Base-by-base conservation (phyloP, 53 echinoderm and acorn worm species). In the Astropecten irregularis region DNA sequence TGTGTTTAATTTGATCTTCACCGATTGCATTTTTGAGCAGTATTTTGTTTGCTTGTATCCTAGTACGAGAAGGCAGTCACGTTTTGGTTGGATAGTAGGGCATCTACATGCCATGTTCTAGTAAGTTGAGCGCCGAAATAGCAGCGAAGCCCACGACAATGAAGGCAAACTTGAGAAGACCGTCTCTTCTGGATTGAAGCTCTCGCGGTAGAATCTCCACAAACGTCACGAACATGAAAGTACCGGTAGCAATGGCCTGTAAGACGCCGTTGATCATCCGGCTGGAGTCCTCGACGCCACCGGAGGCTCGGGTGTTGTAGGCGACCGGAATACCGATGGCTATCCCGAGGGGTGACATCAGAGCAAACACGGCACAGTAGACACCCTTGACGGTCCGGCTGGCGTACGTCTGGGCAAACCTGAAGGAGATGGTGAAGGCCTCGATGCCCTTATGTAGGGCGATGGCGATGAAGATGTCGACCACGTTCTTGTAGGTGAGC, bases 221-320 rank as follows among this genome's bases (percentile, higher is more conserved):
- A 74, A 97, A 97, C 4, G 97, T 94, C 35, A 97, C 92, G 63
- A 91, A 97, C 87, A 97, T 89, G 68, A 97, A 94, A 0, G 97
- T 97, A 26, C 97, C 94, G 3, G 97, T 97, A 2, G 97, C 97
- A 5, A 97, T 56, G 1, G 90, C 97, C 71, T 97, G 97, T 13
- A 97, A 65, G 54, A 97, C 56, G 11, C 88, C 97, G 40, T 94
- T 94, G 49, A 88, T 63, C 71, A 97, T 55, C 19, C 76, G 48
- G 30, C 88, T 88, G 1, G 91, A 72, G n/a, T n/a, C n/a, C n/a
- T n/a, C n/a, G n/a, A n/a, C n/a, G 26, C 74, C 77, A n/a, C 62
- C 56, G 27, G 68, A 83, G 40, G 50, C 67, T 11, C 61, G 73
- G 5, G 93, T 81, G 4, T 85, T 56, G 18, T 32, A 27, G 40